Evolutionary conservation across 2,113 vertebrate genomes (phyloP), one percentile per base, ranked within the genome.

Genomic region (Micronycteris hirsuta): DNA sequence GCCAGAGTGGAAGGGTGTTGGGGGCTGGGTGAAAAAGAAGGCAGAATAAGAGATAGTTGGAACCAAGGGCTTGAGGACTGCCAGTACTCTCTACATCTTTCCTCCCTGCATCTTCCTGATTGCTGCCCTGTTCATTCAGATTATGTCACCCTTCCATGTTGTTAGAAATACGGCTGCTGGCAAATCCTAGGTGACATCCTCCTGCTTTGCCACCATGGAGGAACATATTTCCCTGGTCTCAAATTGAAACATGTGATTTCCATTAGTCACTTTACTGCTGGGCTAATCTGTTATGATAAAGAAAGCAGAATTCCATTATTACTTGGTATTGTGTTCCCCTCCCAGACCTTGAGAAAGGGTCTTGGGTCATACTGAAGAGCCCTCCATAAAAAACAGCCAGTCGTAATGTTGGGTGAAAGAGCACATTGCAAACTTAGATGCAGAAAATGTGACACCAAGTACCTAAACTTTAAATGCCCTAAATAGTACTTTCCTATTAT

Each of bases 1-100:
- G 45, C 17, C 10, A n/a, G 28, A 20, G 45, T 47, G 43, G 73
- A 76, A 13, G 31, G 17, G 17, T 19, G 5, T n/a, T 47, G 45
- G 33, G 74, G 45, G 43, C 43, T 77, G 16, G 31, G 31, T 33
- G 31, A n/a, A 45, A 74, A 47, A 74, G 5, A 3, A 67, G 22
- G 0, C 22, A 54, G 10, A 19, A 20, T 81, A 3, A 5, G 8
- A 33, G 31, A 85, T 67, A 31, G 71, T 9, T 36, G 24, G 24
- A 45, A 65, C 22, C 19, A 70, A 76, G n/a, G 10, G 28, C 9
- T 12, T 41, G 3, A 49, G 7, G 2, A 5, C 20, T 41, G 11
- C 31, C 0, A 11, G 17, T 0, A 12, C 4, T 28, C 26, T 68
- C 28, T 24, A 28, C 7, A 41, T 5, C 31, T 70, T 15, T 19